Percentiles rank a stretch among this genome's conserved stretches.
Evolutionary conservation across 2,888 invertebrate genomes (phyloP).

Genomic region (Lasioglossum figueresi): DNA sequence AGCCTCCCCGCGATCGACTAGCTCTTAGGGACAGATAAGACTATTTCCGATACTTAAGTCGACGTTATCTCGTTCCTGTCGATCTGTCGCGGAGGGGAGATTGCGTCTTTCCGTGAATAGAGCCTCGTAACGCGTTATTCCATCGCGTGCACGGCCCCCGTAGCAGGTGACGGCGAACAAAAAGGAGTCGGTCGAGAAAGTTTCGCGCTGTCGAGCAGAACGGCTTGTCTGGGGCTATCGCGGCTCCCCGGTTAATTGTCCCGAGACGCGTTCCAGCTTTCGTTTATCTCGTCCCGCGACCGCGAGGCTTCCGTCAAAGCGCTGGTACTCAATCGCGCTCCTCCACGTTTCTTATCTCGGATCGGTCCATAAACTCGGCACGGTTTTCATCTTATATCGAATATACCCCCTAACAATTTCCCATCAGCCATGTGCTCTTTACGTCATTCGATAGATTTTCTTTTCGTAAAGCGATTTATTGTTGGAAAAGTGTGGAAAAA

Average conservation of each 20-base stretch:
- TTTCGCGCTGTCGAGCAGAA: constrained; percentile 63
- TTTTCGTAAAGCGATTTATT: too few species aligned
- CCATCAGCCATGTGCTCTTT: too few species aligned
- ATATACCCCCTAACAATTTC: too few species aligned
- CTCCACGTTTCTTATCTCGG: not conserved
- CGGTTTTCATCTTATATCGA: too few species aligned
- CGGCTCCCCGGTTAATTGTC: constrained; percentile 60
- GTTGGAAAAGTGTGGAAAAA: too few species aligned
- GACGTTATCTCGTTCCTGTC: constrained; percentile 39
- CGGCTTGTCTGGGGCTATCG: constrained; percentile 43
- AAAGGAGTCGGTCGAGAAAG: constrained; percentile 61
- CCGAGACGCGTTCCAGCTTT: constrained; percentile 52
- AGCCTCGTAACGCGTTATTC: constrained; percentile 48
- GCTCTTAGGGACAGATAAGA: not conserved
- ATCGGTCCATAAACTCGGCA: not conserved
- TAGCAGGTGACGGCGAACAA: constrained; percentile 47
- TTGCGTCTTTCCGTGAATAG: constrained; percentile 52
- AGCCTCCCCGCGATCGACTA: not conserved
- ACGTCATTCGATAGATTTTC: too few species aligned
- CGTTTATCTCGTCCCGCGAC: constrained; percentile 46
- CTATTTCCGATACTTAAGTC: constrained; percentile 29
- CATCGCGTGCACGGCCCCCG: constrained; percentile 45
- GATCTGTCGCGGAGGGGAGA: constrained; percentile 26
- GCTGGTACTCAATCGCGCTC: constrained; percentile 6
- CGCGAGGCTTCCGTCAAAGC: constrained; percentile 45